Evolutionary conservation across 1,140 invertebrate genomes (phyloP).

Genomic region (Pseudoatta argentina): DNA sequence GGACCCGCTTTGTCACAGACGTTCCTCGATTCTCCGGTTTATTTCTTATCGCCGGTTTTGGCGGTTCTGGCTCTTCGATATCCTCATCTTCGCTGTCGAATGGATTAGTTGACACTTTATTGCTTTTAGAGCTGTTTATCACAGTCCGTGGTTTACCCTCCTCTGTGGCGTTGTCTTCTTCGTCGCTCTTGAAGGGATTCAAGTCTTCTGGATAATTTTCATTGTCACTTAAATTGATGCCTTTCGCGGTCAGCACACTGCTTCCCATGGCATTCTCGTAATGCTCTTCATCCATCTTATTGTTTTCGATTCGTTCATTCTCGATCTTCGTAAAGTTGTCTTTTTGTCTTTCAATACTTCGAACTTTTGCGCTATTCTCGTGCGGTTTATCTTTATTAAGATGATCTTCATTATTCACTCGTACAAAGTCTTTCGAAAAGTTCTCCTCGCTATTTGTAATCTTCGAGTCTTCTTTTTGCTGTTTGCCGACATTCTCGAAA

Average conservation of each 20-base stretch:
- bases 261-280: conserved; percentile 8
- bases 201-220: conserved; percentile 91
- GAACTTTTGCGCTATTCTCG: neutral
- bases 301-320: neutral
- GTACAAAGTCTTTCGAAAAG: neutral
- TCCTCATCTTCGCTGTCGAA: conserved; percentile 90
- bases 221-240: conserved; percentile 64
- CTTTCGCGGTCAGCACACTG: conserved; percentile 52
- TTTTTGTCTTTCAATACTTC: neutral
- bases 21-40: conserved; percentile 70
- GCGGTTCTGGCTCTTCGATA: conserved; percentile 51
- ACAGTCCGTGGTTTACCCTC: neutral
- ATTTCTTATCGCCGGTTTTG: conserved; percentile 77
- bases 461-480: conserved; percentile 5
- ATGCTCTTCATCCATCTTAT: conserved; percentile 10
- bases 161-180: conserved; percentile 82
- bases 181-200: conserved; percentile 92
- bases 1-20: conserved; percentile 75
- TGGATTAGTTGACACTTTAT: conserved; percentile 88
- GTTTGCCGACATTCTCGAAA: conserved; percentile 1
- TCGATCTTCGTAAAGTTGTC: neutral
- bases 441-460: neutral
- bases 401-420: neutral
- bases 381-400: neutral
- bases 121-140: conserved; percentile 22